Evolutionary conservation across 2,113 vertebrate species (phyloP).

Genomic region (Megaceryle torquata): DNA sequence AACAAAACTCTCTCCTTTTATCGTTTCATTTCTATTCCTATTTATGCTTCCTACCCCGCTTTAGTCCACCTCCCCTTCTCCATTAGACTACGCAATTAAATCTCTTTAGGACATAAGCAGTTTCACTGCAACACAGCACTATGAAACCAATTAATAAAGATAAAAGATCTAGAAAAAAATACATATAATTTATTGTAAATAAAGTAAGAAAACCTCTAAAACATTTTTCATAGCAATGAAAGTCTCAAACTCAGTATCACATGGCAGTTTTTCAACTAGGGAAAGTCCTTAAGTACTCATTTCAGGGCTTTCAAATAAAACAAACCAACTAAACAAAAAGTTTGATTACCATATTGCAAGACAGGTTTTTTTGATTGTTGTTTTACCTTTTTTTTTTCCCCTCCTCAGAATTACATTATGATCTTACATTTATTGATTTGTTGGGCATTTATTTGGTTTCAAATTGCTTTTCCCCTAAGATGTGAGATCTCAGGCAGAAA

Average conservation of each 20-base stretch:
- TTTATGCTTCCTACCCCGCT: neutral
- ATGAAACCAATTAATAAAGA: neutral
- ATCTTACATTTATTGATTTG: neutral
- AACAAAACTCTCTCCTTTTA: neutral
- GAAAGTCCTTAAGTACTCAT: neutral
- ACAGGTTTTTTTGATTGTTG: neutral
- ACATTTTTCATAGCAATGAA: neutral
- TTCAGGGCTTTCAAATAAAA: neutral
- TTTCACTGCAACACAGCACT: constrained; percentile 4
- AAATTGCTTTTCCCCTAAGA: neutral
- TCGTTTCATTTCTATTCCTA: neutral
- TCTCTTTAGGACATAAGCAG: neutral
- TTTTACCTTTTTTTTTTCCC: neutral
- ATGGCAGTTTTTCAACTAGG: neutral
- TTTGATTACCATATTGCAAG: neutral
- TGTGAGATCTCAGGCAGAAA: neutral
- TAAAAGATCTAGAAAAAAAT: neutral
- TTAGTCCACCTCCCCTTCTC: neutral
- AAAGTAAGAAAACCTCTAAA: neutral
- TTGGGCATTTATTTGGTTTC: neutral
- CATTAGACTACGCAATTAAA: constrained; percentile 5
- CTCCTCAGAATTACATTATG: neutral
- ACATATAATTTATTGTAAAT: neutral
- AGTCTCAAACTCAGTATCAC: neutral
- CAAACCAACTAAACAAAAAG: neutral